phyloP scores from a whole-genome alignment of 2,113 vertebrate genomes.

The Dipodomys spectabilis region DNA sequence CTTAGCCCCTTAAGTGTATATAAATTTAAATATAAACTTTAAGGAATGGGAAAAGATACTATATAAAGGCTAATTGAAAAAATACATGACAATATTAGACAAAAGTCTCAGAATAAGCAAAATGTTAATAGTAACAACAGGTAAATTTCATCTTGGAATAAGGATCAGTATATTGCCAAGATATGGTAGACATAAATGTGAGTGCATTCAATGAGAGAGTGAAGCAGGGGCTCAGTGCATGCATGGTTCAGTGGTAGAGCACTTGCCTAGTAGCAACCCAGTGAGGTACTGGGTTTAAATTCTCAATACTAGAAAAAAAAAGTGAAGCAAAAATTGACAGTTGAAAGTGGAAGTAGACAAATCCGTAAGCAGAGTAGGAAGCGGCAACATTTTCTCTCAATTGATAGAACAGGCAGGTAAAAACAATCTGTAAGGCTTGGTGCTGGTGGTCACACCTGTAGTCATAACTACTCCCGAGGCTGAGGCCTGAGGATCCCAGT shows the following conservation, averaged over 20 bases:
- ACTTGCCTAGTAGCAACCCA: too few species aligned
- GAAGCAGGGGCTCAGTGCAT: neutral
- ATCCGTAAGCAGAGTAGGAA: neutral
- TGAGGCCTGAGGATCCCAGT: too few species aligned
- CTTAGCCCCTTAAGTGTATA: neutral
- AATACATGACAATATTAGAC: conserved; percentile 24
- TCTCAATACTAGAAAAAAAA: too few species aligned
- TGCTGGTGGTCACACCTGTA: too few species aligned
- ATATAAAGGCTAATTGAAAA: neutral
- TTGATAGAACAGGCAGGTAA: conserved; percentile 1
- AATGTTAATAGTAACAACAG: neutral
- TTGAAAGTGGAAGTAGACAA: conserved; percentile 5
- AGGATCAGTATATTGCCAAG: conserved; percentile 47
- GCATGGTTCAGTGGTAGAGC: too few species aligned
- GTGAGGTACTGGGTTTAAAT: too few species aligned
- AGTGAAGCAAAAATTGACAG: neutral
- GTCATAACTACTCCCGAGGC: too few species aligned
- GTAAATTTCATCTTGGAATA: conserved; percentile 12
- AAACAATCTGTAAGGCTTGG: neutral
- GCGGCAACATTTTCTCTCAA: neutral
- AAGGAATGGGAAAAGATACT: neutral
- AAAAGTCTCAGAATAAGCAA: conserved; percentile 29
- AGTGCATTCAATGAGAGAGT: neutral
- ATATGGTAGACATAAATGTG: neutral
- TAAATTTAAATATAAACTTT: neutral